A percentile compares a stretch with the other conserved stretches of the same genome.
Conservation (phyloP, 2,888 invertebrate genomes). For the Trissolcus brochymenae region DNA sequence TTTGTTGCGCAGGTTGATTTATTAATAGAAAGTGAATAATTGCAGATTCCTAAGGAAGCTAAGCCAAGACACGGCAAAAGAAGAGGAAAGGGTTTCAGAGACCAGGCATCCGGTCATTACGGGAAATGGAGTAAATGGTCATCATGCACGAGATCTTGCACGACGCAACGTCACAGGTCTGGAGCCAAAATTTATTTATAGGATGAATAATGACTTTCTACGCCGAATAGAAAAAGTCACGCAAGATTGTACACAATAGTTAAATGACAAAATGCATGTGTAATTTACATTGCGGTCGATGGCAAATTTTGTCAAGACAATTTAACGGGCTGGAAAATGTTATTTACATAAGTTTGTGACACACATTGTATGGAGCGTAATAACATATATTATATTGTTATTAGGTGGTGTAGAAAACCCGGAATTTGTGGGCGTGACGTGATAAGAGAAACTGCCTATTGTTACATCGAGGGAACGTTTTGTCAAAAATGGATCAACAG, state of each 20-base stretch:
- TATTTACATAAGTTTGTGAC: no score
- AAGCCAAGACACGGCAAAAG: constrained; percentile 71
- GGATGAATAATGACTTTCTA: constrained; percentile 33
- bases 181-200: constrained; percentile 33
- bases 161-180: constrained; percentile 86
- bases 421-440: constrained; percentile 87
- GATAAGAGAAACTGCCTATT: constrained; percentile 89
- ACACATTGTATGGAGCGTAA: no score
- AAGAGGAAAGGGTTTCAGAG: constrained; percentile 65
- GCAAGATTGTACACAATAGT: no score
- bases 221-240: constrained; percentile 10
- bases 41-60: constrained; percentile 74
- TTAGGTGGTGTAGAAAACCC: constrained; percentile 84
- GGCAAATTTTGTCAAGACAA: no score
- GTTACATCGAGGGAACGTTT: constrained; percentile 87
- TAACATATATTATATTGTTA: neutral
- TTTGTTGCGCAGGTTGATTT: neutral
- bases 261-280: no score
- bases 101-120: constrained; percentile 77
- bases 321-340: no score
- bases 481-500: constrained; percentile 84
- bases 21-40: constrained; percentile 1
- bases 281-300: no score
- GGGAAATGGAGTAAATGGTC: constrained; percentile 91
- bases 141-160: constrained; percentile 86